Percentiles rank a stretch among this genome's conserved stretches.
These are phyloP conservation scores for Cetonia aurata DNA, from an alignment of 2,888 invertebrate species.

Conservation along the genomic window DNA sequence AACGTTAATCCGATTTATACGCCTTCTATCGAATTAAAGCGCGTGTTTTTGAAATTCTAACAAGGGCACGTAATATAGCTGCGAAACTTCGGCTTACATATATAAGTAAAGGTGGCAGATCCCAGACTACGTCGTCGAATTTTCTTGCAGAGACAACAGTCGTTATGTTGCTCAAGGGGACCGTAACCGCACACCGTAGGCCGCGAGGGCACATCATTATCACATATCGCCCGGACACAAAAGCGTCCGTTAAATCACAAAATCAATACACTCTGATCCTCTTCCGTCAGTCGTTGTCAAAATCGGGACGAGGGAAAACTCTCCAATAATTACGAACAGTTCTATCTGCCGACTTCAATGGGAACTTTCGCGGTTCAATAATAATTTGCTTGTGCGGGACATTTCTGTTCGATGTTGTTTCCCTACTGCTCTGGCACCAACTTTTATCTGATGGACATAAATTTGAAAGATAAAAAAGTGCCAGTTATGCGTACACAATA, in stretches of 20 bases:
- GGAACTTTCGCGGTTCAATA: slow-evolving; percentile 32
- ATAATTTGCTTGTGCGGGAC: slow-evolving; percentile 19
- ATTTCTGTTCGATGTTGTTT: slow-evolving; percentile 35
- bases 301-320: slow-evolving; percentile 20
- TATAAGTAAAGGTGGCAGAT: slow-evolving; percentile 3
- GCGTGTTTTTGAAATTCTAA: slow-evolving; percentile 26
- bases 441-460: slow-evolving; percentile 53
- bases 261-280: slow-evolving; percentile 39
- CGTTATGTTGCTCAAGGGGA: slow-evolving; percentile 51
- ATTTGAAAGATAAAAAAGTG: slow-evolving; percentile 48
- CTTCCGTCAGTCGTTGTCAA: slow-evolving; percentile 28
- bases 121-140: slow-evolving; percentile 46
- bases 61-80: slow-evolving; percentile 14
- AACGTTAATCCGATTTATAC: slow-evolving; percentile 34
- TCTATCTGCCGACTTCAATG: slow-evolving; percentile 21
- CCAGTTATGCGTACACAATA: slow-evolving; percentile 39
- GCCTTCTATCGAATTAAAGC: slow-evolving; percentile 35
- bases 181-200: slow-evolving; percentile 46
- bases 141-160: slow-evolving; percentile 49
- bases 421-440: slow-evolving; percentile 31
- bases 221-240: slow-evolving; percentile 36
- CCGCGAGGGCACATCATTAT: slow-evolving; percentile 40
- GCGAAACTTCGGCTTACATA: background rate
- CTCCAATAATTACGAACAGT: slow-evolving; percentile 34
- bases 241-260: slow-evolving; percentile 42